Conservation (phyloP, 2,113 vertebrate species). For the Tragelaphus buxtoni region DNA sequence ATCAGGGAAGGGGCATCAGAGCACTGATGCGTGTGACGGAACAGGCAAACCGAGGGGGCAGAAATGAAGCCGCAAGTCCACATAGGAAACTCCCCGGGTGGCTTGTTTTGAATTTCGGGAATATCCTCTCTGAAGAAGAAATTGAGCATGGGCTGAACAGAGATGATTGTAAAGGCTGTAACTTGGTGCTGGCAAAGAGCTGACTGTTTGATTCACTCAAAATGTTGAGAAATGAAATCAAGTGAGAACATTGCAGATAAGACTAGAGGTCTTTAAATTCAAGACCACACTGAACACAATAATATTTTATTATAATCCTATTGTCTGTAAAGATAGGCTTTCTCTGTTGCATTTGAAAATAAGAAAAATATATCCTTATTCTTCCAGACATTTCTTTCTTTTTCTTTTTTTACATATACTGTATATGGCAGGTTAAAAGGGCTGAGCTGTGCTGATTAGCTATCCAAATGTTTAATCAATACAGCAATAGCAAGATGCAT, state of each 20-base stretch:
- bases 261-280: not conserved
- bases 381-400: conserved; percentile 6
- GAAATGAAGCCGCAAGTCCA: not conserved
- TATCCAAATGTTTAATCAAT: conserved; percentile 86
- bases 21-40: not conserved
- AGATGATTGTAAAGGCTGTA: not conserved
- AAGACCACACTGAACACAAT: not conserved
- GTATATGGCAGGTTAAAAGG: conserved; percentile 70
- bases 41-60: not conserved
- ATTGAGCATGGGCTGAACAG: not conserved
- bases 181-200: not conserved
- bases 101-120: not conserved
- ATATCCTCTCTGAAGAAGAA: not conserved
- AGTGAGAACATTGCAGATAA: not conserved
- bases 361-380: conserved; percentile 34
- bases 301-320: not conserved
- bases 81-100: not conserved
- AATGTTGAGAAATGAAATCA: conserved; percentile 14
- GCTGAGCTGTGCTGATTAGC: conserved; percentile 78
- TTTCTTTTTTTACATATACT: not conserved
- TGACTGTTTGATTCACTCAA: not conserved
- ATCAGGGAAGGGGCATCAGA: not conserved
- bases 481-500: conserved; percentile 73
- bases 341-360: conserved; percentile 48
- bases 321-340: conserved; percentile 21